Evolutionary conservation across 2,113 vertebrate species (phyloP), one percentile per base, ranked within the genome.

Genomic region (Acanthisitta chloris): DNA sequence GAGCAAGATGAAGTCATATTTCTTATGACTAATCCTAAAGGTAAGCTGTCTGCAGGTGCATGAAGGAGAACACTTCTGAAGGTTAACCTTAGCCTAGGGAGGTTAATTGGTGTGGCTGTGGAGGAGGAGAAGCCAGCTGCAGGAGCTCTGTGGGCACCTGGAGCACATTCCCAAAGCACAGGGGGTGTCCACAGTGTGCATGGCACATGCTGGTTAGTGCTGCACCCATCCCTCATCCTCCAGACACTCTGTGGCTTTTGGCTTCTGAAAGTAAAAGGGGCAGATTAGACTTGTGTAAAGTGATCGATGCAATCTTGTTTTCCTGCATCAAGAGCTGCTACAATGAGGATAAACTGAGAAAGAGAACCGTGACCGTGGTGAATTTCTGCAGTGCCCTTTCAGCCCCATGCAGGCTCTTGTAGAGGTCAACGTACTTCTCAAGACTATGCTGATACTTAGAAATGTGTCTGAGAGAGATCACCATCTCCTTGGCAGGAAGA

Each of bases 1-100:
- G 73, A 90, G 78, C 54, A 82, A 17, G 70, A 76, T 94, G 93
- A 96, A 91, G 91, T 95, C 81, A 62, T 79, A 6, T 69, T 85
- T 72, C 24, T 4, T 70, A n/a, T 88, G 93, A 95, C 85, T 96
- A 88, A 93, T 86, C 62, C 49, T 85, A 51, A 80, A 64, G 69
- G 33, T 36, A 12, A 59, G 78, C 70, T 77, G 55, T 61, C 0
- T 69, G 70, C 55, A 67, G 79, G 52, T 48, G 7, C 3, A 18
- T 25, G 3, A n/a, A 73, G 76, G 49, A 72, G 79, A 40, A 20
- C 4, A 3, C 38, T 77, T 23, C 10, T 61, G 76, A 51, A 94
- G 89, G 58, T 83, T 61, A 66, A 14, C 48, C 26, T 72, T 49
- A 5, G 28, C 29, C 14, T 10, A 0, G 55, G n/a, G 67, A 67